These are phyloP conservation scores for Actenoides hombroni DNA, from an alignment of 2,113 vertebrate genomes.

Conservation along the genomic window DNA sequence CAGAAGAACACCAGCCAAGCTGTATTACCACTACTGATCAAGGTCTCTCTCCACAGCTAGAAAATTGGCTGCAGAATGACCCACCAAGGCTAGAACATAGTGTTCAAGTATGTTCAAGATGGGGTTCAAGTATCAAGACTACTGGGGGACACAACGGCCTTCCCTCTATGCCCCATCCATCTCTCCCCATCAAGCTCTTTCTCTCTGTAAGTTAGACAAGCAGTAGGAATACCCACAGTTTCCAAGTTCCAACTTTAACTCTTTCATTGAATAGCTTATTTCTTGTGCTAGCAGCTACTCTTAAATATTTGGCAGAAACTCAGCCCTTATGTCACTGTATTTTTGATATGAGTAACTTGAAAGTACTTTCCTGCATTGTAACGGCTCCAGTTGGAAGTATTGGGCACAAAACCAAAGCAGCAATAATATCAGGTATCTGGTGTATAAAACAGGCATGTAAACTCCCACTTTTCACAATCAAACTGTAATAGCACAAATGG, in stretches of 20 bases:
- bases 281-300: background rate
- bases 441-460: background rate
- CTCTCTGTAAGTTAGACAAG: background rate
- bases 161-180: background rate
- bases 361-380: background rate
- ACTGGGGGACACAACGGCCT: background rate
- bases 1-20: background rate
- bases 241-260: background rate
- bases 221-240: background rate
- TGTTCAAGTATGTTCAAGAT: background rate
- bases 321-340: background rate
- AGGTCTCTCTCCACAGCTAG: background rate
- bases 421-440: background rate
- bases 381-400: background rate
- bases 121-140: background rate
- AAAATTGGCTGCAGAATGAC: background rate
- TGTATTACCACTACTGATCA: background rate
- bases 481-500: background rate
- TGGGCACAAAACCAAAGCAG: background rate
- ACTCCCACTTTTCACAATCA: background rate
- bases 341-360: background rate
- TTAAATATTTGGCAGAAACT: background rate
- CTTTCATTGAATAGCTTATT: background rate
- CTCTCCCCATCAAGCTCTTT: background rate
- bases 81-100: background rate